Evolutionary conservation across 2,888 invertebrate species (phyloP).

Genomic region (Homarus gammarus): DNA sequence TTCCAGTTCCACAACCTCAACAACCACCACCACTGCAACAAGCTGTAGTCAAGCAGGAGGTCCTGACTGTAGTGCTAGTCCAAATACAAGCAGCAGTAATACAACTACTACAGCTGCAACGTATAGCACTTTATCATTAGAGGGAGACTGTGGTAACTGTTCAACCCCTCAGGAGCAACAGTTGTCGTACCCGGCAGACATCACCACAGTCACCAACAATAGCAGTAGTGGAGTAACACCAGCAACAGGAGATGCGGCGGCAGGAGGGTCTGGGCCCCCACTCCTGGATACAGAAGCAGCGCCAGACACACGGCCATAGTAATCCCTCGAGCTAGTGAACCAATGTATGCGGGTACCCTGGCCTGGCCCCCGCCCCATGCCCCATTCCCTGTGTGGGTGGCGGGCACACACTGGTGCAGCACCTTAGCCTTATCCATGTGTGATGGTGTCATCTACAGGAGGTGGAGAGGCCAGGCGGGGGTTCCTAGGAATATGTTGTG

Average conservation of each 20-base stretch:
- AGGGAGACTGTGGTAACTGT: slow-evolving; percentile 38
- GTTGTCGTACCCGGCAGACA: background rate
- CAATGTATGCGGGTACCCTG: slow-evolving; percentile 67
- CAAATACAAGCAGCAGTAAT: slow-evolving; percentile 29
- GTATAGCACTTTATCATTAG: slow-evolving; percentile 36
- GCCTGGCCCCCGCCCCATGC: slow-evolving; percentile 44
- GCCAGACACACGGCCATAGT: slow-evolving; percentile 74
- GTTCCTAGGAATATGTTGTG: slow-evolving; percentile 66
- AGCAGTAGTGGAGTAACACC: slow-evolving; percentile 61
- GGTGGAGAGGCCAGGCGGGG: slow-evolving; percentile 52
- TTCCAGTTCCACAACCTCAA: slow-evolving; percentile 12
- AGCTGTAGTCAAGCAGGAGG: slow-evolving; percentile 33
- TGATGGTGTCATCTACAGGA: slow-evolving; percentile 54
- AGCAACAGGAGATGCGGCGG: slow-evolving; percentile 35
- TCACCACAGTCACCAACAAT: slow-evolving; percentile 33
- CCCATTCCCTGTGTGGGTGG: slow-evolving; percentile 19
- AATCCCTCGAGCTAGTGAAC: slow-evolving; percentile 66
- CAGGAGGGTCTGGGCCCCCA: slow-evolving; percentile 51
- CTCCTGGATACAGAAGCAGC: slow-evolving; percentile 53
- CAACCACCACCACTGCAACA: slow-evolving; percentile 26
- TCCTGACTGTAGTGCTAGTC: slow-evolving; percentile 41
- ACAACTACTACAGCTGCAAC: slow-evolving; percentile 16
- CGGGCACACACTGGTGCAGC: slow-evolving; percentile 44
- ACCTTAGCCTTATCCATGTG: slow-evolving; percentile 58
- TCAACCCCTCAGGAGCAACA: slow-evolving; percentile 44